phyloP scores from a whole-genome alignment of 2,113 vertebrate species.

The Microtus ochrogaster region DNA sequence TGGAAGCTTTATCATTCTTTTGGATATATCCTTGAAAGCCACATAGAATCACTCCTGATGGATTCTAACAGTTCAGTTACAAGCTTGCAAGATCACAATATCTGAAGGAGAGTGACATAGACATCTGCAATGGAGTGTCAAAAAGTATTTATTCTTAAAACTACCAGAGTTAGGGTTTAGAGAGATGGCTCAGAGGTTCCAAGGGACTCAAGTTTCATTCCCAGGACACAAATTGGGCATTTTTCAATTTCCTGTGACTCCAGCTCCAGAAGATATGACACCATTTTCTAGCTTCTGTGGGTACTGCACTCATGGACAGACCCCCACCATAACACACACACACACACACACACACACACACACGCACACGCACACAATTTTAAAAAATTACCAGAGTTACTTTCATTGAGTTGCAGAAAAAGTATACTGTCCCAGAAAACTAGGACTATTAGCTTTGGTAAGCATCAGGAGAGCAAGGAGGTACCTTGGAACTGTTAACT shows the following conservation, averaged over 20 bases:
- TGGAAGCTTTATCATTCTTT: background rate
- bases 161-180: background rate
- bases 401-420: background rate
- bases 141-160: slow-evolving; percentile 31
- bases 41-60: background rate
- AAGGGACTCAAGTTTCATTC: background rate
- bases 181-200: background rate
- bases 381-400: no score
- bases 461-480: background rate
- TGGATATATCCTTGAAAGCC: background rate
- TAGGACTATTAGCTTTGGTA: background rate
- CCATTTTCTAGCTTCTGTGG: background rate
- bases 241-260: background rate
- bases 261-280: background rate
- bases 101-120: background rate
- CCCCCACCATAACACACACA: no score
- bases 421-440: slow-evolving; percentile 30
- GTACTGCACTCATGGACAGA: background rate
- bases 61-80: background rate
- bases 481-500: background rate
- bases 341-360: no score
- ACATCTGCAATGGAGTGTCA: background rate
- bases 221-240: background rate
- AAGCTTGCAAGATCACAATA: background rate
- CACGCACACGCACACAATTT: no score